phyloP scores from a whole-genome alignment of 2,888 invertebrate species.

The Xestia c-nigrum region DNA sequence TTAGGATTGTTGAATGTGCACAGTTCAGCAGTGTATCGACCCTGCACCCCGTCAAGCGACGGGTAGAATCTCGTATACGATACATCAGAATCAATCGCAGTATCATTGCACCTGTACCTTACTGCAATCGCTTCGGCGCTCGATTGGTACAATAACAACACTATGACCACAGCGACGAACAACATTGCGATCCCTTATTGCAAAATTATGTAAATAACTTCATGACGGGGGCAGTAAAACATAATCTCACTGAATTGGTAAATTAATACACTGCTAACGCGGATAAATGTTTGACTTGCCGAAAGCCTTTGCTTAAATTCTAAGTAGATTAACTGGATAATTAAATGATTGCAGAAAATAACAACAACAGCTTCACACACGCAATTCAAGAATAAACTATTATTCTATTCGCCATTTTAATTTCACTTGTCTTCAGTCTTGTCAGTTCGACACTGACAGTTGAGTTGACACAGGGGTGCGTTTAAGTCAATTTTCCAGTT shows the following conservation, averaged over 20 bases:
- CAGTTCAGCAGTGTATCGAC: slow-evolving; percentile 76
- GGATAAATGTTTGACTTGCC: not conserved
- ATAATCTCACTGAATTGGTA: not conserved
- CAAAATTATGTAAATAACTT: slow-evolving; percentile 67
- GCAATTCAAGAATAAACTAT: not conserved
- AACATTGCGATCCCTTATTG: slow-evolving; percentile 66
- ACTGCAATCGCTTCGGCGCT: slow-evolving; percentile 49
- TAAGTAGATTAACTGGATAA: not conserved
- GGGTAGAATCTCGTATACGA: slow-evolving; percentile 64
- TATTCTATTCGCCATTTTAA: no score
- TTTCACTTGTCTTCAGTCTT: no score
- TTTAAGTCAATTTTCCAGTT: no score
- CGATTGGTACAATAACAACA: slow-evolving; percentile 62
- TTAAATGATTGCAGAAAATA: not conserved
- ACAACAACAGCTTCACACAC: not conserved
- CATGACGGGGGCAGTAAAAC: slow-evolving; percentile 48
- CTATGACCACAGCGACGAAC: slow-evolving; percentile 62
- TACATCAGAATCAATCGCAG: slow-evolving; percentile 14
- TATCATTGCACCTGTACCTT: slow-evolving; percentile 69
- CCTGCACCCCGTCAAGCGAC: slow-evolving; percentile 67
- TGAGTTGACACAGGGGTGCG: no score
- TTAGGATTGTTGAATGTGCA: slow-evolving; percentile 68
- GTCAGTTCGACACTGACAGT: no score
- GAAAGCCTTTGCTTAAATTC: not conserved
- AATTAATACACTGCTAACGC: no score